Conservation (phyloP, 2,113 vertebrate genomes). For the Hippocampus mohnikei region DNA sequence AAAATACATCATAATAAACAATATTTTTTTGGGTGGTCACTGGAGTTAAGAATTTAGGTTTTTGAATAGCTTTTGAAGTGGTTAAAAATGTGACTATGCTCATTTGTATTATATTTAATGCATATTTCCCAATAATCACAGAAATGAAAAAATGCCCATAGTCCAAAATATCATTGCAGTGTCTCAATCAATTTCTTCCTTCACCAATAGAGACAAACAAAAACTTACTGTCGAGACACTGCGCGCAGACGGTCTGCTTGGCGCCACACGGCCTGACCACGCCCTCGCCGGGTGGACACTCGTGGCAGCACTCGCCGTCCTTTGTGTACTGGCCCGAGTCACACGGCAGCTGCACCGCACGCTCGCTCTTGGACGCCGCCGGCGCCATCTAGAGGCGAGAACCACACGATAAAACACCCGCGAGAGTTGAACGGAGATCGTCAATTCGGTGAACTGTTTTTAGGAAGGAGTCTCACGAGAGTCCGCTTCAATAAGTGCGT, state of each 20-base stretch:
- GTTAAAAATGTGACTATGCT: neutral
- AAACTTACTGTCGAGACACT: slow-evolving; percentile 95
- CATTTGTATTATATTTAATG: no score
- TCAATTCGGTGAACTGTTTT: neutral
- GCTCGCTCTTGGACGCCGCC: slow-evolving; percentile 65
- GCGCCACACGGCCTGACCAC: slow-evolving; percentile 77
- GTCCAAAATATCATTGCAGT: neutral
- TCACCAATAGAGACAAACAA: neutral
- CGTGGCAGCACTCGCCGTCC: slow-evolving; percentile 81
- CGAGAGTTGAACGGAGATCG: neutral
- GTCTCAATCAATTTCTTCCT: no score
- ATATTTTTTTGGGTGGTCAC: neutral
- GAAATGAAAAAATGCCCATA: no score
- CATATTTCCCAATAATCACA: no score
- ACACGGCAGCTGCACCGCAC: slow-evolving; percentile 55
- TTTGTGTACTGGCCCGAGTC: slow-evolving; percentile 56
- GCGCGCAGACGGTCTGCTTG: slow-evolving; percentile 83
- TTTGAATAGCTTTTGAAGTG: neutral
- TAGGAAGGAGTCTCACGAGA: no score
- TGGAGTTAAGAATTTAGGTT: neutral
- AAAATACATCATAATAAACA: neutral
- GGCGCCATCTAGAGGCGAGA: slow-evolving; percentile 49
- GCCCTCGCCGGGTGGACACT: slow-evolving; percentile 90
- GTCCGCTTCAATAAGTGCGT: neutral
- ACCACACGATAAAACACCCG: neutral